Evolutionary conservation across 2,797 vertebrate species (phyloP).

Genomic region (Diplodus sargus): DNA sequence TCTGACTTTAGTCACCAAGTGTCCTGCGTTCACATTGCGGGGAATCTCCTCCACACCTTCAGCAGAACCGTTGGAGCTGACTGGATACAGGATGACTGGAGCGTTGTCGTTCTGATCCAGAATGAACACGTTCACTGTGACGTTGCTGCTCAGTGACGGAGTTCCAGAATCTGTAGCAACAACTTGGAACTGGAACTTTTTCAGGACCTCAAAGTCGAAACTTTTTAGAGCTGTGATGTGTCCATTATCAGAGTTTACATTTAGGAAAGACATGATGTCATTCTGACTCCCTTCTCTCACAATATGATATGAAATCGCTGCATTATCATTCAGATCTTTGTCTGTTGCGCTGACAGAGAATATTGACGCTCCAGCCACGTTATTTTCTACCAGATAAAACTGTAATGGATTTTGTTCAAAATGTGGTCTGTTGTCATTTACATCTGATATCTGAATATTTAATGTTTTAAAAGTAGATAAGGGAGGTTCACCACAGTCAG

Average conservation of each 20-base stretch:
- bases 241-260: constrained; percentile 83
- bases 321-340: constrained; percentile 73
- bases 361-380: constrained; percentile 67
- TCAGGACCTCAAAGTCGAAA: too few species aligned
- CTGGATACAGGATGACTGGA: constrained; percentile 49
- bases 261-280: constrained; percentile 63
- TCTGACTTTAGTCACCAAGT: constrained; percentile 74
- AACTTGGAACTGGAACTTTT: background rate
- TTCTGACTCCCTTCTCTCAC: constrained; percentile 38
- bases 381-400: constrained; percentile 81
- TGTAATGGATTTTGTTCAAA: constrained; percentile 65
- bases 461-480: constrained; percentile 74
- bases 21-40: constrained; percentile 70
- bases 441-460: constrained; percentile 69
- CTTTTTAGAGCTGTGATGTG: constrained; percentile 82
- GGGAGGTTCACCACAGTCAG: constrained; percentile 82
- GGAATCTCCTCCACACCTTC: constrained; percentile 75
- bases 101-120: constrained; percentile 88
- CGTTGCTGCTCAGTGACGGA: constrained; percentile 78
- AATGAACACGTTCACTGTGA: constrained; percentile 86
- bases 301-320: constrained; percentile 66
- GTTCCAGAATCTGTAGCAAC: constrained; percentile 68
- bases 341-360: constrained; percentile 75
- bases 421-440: constrained; percentile 79
- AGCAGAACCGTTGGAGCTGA: constrained; percentile 73